A percentile compares a stretch with the other conserved stretches of the same genome.
Evolutionary conservation across 2,797 vertebrate species (phyloP).

Genomic region (Loris lydekkerianus): DNA sequence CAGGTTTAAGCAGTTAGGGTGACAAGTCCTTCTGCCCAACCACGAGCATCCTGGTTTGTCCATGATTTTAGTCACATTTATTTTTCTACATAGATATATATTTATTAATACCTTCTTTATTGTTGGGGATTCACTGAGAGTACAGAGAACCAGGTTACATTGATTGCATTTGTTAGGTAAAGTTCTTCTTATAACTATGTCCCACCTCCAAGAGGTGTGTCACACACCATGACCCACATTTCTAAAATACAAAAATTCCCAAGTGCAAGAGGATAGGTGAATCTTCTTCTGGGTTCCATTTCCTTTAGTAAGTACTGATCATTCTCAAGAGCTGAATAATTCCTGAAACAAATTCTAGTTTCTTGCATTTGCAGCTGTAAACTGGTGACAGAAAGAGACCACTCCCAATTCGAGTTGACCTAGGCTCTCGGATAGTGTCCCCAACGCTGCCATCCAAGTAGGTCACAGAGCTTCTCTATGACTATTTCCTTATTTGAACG

Average conservation of each 20-base stretch:
- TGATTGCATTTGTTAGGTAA: too few species aligned
- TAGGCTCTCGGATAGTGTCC: not conserved
- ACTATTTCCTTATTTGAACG: not conserved
- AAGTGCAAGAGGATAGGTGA: not conserved
- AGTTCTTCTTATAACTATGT: too few species aligned
- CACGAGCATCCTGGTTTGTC: not conserved
- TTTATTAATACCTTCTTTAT: too few species aligned
- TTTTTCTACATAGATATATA: too few species aligned
- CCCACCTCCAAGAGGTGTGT: too few species aligned
- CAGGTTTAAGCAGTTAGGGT: not conserved
- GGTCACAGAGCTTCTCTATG: not conserved
- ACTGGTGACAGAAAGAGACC: not conserved
- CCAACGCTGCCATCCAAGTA: not conserved
- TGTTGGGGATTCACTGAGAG: too few species aligned
- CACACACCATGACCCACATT: not conserved
- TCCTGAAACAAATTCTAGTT: constrained; percentile 28
- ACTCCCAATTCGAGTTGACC: not conserved
- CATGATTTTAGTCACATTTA: not conserved
- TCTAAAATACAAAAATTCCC: constrained; percentile 20
- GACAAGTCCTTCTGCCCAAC: not conserved
- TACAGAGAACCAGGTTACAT: too few species aligned
- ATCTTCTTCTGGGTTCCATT: constrained; percentile 15
- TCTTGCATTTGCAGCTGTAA: constrained; percentile 56
- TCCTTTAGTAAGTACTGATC: not conserved
- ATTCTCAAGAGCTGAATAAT: constrained; percentile 32